Evolutionary conservation across 2,797 vertebrate species (phyloP).

Genomic region (Cygnus olor): DNA sequence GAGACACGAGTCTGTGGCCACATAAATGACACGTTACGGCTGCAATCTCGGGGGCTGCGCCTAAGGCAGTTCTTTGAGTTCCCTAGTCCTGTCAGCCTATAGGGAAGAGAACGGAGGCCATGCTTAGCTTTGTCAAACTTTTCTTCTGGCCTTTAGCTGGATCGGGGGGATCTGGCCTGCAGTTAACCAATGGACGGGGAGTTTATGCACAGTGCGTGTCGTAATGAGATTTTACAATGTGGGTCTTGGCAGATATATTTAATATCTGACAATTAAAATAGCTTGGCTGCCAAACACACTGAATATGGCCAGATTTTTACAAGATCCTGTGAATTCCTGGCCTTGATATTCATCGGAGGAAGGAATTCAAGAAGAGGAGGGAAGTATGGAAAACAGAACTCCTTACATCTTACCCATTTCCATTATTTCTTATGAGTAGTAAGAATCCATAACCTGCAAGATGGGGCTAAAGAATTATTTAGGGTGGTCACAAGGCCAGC

Average conservation of each 20-base stretch:
- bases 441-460: neutral
- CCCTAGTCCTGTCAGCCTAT: neutral
- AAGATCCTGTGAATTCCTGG: conserved; percentile 30
- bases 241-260: conserved; percentile 27
- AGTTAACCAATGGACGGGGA: neutral
- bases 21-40: neutral
- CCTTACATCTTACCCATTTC: neutral
- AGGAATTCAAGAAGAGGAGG: neutral
- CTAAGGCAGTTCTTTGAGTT: neutral
- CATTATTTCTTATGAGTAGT: neutral
- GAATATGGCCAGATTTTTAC: neutral
- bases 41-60: neutral
- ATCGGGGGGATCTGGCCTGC: neutral
- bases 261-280: conserved; percentile 45
- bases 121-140: neutral
- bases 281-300: conserved; percentile 11
- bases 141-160: neutral
- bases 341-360: neutral
- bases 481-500: neutral
- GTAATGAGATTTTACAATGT: conserved; percentile 18
- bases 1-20: neutral
- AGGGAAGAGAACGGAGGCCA: neutral
- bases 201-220: neutral
- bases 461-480: neutral
- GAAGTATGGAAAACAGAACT: neutral